Conservation (phyloP, 2,113 vertebrate species). For the Ondatra zibethicus region DNA sequence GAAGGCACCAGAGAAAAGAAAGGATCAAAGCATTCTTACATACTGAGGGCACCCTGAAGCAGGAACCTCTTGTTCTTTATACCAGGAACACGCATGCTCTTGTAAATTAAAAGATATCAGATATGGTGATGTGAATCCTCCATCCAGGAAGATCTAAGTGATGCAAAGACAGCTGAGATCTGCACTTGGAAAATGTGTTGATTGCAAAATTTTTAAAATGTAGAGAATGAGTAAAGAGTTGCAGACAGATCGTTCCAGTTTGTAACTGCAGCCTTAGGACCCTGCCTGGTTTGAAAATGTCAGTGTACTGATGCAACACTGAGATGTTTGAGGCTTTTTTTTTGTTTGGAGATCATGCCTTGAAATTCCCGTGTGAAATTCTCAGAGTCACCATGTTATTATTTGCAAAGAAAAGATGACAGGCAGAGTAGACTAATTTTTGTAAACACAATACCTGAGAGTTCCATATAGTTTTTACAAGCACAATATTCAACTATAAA, state of each 20-base stretch:
- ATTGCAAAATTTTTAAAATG: not conserved
- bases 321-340: not conserved
- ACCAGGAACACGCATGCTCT: too few species aligned
- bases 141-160: not conserved
- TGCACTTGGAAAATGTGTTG: not conserved
- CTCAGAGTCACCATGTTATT: not conserved
- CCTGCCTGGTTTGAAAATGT: not conserved
- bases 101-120: not conserved
- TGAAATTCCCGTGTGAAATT: not conserved
- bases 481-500: not conserved
- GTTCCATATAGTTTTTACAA: not conserved
- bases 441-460: not conserved
- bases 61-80: not conserved
- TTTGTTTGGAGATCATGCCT: not conserved
- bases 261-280: not conserved
- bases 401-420: not conserved
- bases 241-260: not conserved
- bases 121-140: not conserved
- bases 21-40: fast-evolving
- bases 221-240: not conserved
- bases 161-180: not conserved
- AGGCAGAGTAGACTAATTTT: not conserved
- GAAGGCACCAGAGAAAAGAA: not conserved
- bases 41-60: fast-evolving
- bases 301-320: not conserved